Percentiles rank a stretch among this genome's conserved stretches.
Evolutionary conservation across 35 echinoderm and acorn worm genomes (phyloP).

Genomic region (Apostichopus japonicus): DNA sequence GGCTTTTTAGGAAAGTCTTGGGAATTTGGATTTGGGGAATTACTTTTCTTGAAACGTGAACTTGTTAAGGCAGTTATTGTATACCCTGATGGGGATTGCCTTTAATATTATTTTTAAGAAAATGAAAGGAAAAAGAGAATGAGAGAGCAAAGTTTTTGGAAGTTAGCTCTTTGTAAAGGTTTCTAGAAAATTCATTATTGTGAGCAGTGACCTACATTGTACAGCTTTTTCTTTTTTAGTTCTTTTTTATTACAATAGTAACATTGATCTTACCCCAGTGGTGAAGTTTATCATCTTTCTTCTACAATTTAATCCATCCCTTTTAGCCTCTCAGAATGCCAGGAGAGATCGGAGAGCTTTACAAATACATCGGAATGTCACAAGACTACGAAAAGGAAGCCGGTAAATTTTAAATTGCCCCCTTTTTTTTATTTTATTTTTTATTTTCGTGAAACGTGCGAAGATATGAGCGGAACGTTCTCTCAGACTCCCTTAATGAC

Average conservation of each 20-base stretch:
- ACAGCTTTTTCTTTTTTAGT: neutral
- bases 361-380: constrained; percentile 38
- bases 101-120: too few relatives aligned
- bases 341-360: constrained; percentile 68
- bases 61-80: too few relatives aligned
- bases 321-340: constrained; percentile 61
- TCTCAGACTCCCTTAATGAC: too few relatives aligned
- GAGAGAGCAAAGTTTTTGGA: too few relatives aligned
- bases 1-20: too few relatives aligned
- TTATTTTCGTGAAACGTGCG: too few relatives aligned
- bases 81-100: too few relatives aligned
- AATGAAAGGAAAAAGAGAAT: too few relatives aligned
- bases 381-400: neutral
- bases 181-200: neutral
- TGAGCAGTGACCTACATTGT: neutral
- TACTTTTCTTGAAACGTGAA: too few relatives aligned
- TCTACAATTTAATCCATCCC: neutral
- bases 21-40: too few relatives aligned
- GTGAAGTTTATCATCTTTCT: neutral
- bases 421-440: too few relatives aligned
- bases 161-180: neutral
- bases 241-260: neutral
- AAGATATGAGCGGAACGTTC: too few relatives aligned
- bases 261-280: neutral
- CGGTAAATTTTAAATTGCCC: neutral